Evolutionary conservation across 2,113 vertebrate species (phyloP).

Genomic region (Myotis lucifugus): DNA sequence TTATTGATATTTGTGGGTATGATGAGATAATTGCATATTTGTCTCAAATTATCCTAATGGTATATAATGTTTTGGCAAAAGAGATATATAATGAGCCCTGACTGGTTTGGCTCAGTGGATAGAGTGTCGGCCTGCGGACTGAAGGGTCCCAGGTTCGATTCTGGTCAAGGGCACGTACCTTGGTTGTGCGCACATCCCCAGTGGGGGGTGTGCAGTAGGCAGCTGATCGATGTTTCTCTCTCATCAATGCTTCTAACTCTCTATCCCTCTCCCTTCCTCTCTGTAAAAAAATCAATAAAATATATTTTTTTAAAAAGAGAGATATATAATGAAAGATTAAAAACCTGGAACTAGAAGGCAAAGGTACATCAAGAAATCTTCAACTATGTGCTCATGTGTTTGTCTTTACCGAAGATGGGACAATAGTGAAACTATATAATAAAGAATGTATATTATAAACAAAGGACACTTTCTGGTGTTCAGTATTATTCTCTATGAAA

Average conservation of each 20-base stretch:
- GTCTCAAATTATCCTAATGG: background rate
- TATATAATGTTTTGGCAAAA: background rate
- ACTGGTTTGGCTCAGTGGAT: too few relatives aligned
- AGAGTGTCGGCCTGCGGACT: too few relatives aligned
- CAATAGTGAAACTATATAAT: background rate
- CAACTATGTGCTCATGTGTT: background rate
- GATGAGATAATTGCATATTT: background rate
- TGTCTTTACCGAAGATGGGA: background rate
- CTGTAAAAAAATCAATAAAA: too few relatives aligned
- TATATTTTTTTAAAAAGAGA: background rate
- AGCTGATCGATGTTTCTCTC: too few relatives aligned
- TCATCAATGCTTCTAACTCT: too few relatives aligned
- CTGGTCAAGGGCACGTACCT: too few relatives aligned
- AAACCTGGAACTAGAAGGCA: background rate
- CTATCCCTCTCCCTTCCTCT: too few relatives aligned
- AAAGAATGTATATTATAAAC: background rate
- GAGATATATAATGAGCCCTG: background rate
- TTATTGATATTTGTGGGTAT: background rate
- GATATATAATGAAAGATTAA: background rate
- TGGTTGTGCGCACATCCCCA: too few relatives aligned
- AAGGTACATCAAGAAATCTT: background rate
- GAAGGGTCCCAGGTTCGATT: too few relatives aligned
- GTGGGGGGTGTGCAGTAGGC: too few relatives aligned
- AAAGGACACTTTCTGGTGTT: background rate
- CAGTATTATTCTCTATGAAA: background rate